A percentile compares a stretch with the other conserved stretches of the same genome.
Conservation (phyloP, 92 coral and sea anemone genomes). For the Umimayanthus chanpuru region DNA sequence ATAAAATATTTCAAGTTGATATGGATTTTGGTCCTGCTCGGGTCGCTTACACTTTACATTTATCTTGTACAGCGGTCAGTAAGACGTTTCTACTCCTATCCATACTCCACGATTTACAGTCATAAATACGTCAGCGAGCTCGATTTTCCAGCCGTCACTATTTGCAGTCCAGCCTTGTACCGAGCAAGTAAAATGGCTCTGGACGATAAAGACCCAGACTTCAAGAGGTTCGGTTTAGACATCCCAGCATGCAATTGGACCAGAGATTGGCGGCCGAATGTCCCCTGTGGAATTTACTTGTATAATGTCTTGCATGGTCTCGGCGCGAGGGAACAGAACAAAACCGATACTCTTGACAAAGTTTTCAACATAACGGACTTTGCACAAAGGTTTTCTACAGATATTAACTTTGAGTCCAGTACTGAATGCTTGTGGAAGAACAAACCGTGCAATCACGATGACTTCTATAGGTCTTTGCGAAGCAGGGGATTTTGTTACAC, state of each 20-base stretch:
- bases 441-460: neutral
- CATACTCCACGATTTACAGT: slow-evolving; percentile 19
- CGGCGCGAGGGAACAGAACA: neutral
- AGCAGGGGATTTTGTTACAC: slow-evolving; percentile 26
- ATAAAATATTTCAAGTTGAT: slow-evolving; percentile 18
- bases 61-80: slow-evolving; percentile 40
- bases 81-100: slow-evolving; percentile 28
- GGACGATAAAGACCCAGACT: neutral
- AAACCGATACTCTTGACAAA: neutral
- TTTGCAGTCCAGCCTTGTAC: slow-evolving; percentile 9
- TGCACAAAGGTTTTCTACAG: neutral
- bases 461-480: neutral
- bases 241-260: slow-evolving; percentile 35
- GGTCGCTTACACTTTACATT: slow-evolving; percentile 2
- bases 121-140: slow-evolving; percentile 10
- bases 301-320: neutral
- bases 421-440: slow-evolving; percentile 12
- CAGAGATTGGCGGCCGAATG: neutral
- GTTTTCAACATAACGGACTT: slow-evolving; percentile 20
- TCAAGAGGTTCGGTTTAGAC: neutral
- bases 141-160: slow-evolving; percentile 37
- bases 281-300: slow-evolving; percentile 1
- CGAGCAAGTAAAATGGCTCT: neutral
- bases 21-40: slow-evolving; percentile 23
- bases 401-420: neutral